Conservation (phyloP, 2,797 vertebrate genomes). For the Passerculus sandwichensis region DNA sequence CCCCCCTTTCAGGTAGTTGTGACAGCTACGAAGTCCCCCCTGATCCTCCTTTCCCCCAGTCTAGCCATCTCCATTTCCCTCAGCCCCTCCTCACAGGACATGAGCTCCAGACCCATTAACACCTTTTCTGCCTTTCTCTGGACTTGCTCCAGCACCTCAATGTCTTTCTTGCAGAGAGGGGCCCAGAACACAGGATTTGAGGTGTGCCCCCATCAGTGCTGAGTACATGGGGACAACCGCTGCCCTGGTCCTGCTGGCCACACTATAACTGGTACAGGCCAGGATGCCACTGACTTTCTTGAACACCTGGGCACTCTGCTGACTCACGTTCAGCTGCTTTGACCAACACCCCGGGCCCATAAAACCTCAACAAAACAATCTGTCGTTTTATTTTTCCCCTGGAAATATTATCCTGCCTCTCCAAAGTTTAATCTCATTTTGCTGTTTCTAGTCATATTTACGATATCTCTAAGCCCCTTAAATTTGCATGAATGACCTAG, state of each 20-base stretch:
- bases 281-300: background rate
- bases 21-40: too few relatives aligned
- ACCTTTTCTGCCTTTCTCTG: background rate
- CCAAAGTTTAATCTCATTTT: background rate
- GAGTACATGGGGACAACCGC: rapidly evolving
- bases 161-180: too few relatives aligned
- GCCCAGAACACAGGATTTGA: too few relatives aligned
- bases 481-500: background rate
- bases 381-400: background rate
- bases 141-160: too few relatives aligned
- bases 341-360: background rate
- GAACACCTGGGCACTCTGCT: too few relatives aligned
- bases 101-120: background rate
- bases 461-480: background rate
- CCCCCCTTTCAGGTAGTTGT: background rate
- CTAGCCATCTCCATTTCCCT: background rate
- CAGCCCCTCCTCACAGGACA: background rate
- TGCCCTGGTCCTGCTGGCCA: background rate
- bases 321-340: background rate
- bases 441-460: background rate
- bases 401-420: background rate
- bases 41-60: background rate
- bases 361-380: background rate
- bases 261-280: too few relatives aligned
- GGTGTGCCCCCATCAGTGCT: rapidly evolving